Base-by-base conservation (phyloP, 1,140 invertebrate genomes). In the Leptinotarsa undecemlineata region DNA sequence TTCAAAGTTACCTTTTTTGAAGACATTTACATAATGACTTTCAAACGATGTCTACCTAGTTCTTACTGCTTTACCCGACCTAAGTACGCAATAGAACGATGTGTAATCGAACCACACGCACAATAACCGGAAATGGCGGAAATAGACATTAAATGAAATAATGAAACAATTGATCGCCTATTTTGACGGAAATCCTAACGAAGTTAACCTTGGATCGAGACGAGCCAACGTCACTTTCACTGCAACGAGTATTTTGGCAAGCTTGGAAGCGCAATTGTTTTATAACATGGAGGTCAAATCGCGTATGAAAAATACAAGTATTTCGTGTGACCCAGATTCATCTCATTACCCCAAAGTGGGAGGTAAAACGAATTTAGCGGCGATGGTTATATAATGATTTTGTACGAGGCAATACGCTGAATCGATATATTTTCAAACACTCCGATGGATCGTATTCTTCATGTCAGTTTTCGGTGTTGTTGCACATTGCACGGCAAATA, bases 171-270 rank as follows among this genome's bases (percentile, higher is more conserved):
- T 47, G 66, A 68, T 68, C 66, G 66, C 66, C 42, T 68, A 68
- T 68, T 68, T 68, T 68, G 23, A 68, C 66, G 66, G 66, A 68
- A 68, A 68, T 68, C 66, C 66, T 68, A 68, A 68, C 42, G 23
- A 33, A 68, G 66, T 47, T 68, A 68, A 68, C 66, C 66, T 68
- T 68, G 23, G 33, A n/a, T 26, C 66, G 26, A 47, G 15, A 57
- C 15, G 23, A 68, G 20, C 63, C 13, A 20, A 42, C 66, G 66
- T 47, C 66, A 68, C 66, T 68, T 68, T 68, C 66, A 68, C 66
- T 68, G 66, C 15, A 68, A 68, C 33, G 66, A 68, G 66, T 42
- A 68, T 68, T 68, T 68, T 68, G 66, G 66, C 66, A 33, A 68
- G 66, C 33, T 33, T 33, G 66, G 15, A 15, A 42, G 33, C 33